A percentile compares a stretch with the other conserved stretches of the same genome.
These are phyloP conservation scores for Drosophila planitibia DNA, from an alignment of 2,888 invertebrate species.

Conservation along the genomic window DNA sequence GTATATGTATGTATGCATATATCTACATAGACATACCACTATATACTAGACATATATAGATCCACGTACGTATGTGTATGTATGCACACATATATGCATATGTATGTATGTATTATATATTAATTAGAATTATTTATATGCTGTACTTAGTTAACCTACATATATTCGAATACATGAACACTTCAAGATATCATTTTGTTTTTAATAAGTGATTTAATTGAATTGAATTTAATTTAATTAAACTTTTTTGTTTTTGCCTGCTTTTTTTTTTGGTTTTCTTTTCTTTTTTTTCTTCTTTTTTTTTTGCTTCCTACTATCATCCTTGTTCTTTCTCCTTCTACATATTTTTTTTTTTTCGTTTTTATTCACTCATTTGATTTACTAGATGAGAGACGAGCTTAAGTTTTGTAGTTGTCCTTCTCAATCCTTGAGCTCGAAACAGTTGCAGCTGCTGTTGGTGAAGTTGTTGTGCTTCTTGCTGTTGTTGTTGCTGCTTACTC, in stretches of 20 bases:
- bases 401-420: not conserved
- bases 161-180: slow-evolving; percentile 80
- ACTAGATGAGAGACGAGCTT: slow-evolving; percentile 31
- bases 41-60: slow-evolving; percentile 10
- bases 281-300: slow-evolving; percentile 8
- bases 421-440: slow-evolving; percentile 18
- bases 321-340: not conserved
- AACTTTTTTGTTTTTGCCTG: slow-evolving; percentile 58
- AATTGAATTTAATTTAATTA: slow-evolving; percentile 76
- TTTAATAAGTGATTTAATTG: slow-evolving; percentile 73
- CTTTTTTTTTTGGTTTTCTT: slow-evolving; percentile 19
- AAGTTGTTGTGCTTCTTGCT: slow-evolving; percentile 30
- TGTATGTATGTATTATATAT: slow-evolving; percentile 40
- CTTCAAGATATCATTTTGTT: slow-evolving; percentile 74
- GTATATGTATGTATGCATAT: slow-evolving; percentile 30
- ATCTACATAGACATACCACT: slow-evolving; percentile 17
- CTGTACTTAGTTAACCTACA: slow-evolving; percentile 73
- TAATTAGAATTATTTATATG: slow-evolving; percentile 65
- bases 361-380: slow-evolving; percentile 29
- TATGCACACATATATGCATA: slow-evolving; percentile 15
- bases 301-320: slow-evolving; percentile 9
- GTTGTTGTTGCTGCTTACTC: slow-evolving; percentile 39
- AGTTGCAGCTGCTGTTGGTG: slow-evolving; percentile 40
- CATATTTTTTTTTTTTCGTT: not conserved
- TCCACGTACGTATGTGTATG: not conserved